phyloP scores from a whole-genome alignment of 2,888 invertebrate genomes.

The Theretra japonica region DNA sequence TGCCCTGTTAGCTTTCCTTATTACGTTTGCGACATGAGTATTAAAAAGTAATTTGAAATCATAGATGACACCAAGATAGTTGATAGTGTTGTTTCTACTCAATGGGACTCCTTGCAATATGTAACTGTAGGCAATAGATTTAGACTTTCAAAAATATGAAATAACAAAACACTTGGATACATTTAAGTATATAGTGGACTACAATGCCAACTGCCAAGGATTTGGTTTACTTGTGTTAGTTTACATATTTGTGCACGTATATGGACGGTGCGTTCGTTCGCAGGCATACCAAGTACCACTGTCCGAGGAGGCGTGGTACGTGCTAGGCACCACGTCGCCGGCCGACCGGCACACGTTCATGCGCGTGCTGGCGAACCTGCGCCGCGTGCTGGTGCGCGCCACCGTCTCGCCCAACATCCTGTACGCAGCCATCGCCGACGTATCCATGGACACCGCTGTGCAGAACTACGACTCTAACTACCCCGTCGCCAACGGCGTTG shows the following conservation, averaged over 20 bases:
- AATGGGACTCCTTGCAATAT: no score
- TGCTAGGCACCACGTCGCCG: slow-evolving; percentile 57
- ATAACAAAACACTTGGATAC: no score
- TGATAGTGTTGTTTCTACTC: no score
- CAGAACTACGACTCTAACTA: slow-evolving; percentile 84
- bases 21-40: no score
- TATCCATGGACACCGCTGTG: slow-evolving; percentile 93
- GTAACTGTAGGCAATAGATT: no score
- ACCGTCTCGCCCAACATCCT: slow-evolving; percentile 86
- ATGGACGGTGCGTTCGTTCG: slow-evolving; percentile 35
- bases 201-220: no score
- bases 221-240: no score
- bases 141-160: no score
- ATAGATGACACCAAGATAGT: no score
- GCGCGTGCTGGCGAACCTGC: slow-evolving; percentile 92
- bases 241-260: slow-evolving; percentile 9
- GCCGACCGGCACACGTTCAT: slow-evolving; percentile 92
- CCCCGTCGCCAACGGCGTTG: slow-evolving; percentile 90
- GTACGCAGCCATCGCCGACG: slow-evolving; percentile 90
- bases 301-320: slow-evolving; percentile 87
- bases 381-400: slow-evolving; percentile 93
- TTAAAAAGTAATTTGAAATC: no score
- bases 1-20: no score
- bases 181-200: no score
- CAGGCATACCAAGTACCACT: slow-evolving; percentile 87